These are phyloP conservation scores for Venusia cambrica DNA, from an alignment of 2,888 invertebrate genomes.

Conservation along the genomic window DNA sequence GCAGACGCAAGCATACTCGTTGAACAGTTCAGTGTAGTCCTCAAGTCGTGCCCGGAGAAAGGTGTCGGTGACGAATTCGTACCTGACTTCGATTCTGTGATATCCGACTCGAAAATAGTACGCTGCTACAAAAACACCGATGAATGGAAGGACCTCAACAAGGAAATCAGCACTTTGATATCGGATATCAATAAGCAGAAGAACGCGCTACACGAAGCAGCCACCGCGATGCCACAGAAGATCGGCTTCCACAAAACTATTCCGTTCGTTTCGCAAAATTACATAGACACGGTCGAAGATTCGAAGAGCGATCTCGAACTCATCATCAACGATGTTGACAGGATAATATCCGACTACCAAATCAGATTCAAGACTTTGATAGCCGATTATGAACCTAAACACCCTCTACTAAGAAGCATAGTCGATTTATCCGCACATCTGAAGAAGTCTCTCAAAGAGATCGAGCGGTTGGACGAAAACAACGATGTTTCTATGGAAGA, in stretches of 20 bases:
- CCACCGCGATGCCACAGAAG: constrained; percentile 48
- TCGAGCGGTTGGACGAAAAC: constrained; percentile 45
- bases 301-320: constrained; percentile 48
- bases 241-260: constrained; percentile 39
- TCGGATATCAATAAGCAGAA: constrained; percentile 60
- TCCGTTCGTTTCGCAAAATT: constrained; percentile 51
- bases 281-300: constrained; percentile 55
- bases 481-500: constrained; percentile 46
- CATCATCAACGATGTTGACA: constrained; percentile 45
- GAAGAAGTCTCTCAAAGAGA: constrained; percentile 37
- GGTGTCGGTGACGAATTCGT: constrained; percentile 40
- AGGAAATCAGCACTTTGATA: constrained; percentile 53
- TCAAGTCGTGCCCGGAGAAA: constrained; percentile 77
- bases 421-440: constrained; percentile 49
- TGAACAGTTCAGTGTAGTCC: constrained; percentile 84
- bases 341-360: constrained; percentile 52
- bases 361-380: constrained; percentile 46
- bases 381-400: constrained; percentile 40
- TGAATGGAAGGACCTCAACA: constrained; percentile 58
- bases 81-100: constrained; percentile 58
- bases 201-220: constrained; percentile 52
- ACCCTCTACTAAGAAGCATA: constrained; percentile 57
- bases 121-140: constrained; percentile 62
- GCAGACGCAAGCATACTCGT: constrained; percentile 78
- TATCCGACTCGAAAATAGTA: constrained; percentile 60